These are phyloP conservation scores for Sebastolobus alascanus DNA, from an alignment of 2,797 vertebrate genomes.

Conservation along the genomic window DNA sequence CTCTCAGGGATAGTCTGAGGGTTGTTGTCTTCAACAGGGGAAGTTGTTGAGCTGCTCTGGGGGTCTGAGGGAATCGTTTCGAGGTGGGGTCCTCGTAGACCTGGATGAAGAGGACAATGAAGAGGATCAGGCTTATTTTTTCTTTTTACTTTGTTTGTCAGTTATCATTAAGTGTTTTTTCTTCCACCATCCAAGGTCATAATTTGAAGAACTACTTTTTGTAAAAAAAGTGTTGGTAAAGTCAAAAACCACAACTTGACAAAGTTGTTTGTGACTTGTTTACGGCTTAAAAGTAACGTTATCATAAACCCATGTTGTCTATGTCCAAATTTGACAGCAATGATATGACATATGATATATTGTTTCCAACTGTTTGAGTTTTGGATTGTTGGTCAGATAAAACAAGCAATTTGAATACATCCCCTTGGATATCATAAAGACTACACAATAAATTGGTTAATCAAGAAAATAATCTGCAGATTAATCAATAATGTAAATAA, in stretches of 20 bases:
- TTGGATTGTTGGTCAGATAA: not conserved
- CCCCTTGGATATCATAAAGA: not conserved
- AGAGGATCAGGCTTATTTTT: not conserved
- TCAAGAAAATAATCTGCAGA: not conserved
- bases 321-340: not conserved
- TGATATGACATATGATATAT: not conserved
- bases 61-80: constrained; percentile 51
- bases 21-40: constrained; percentile 31
- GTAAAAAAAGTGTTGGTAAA: not conserved
- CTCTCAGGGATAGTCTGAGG: constrained; percentile 44
- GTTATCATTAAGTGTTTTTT: not conserved
- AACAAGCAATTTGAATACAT: not conserved
- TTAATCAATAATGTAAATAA: not conserved
- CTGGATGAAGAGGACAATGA: constrained; percentile 51
- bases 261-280: not conserved
- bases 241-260: not conserved
- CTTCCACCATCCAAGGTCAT: not conserved
- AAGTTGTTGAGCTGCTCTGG: constrained; percentile 28
- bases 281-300: not conserved
- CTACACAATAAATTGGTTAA: not conserved
- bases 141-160: not conserved
- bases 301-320: not conserved
- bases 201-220: not conserved
- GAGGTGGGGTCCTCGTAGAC: constrained; percentile 59
- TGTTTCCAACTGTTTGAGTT: not conserved